Evolutionary conservation across 2,113 vertebrate species (phyloP).

Genomic region (Pygoscelis antarcticus): DNA sequence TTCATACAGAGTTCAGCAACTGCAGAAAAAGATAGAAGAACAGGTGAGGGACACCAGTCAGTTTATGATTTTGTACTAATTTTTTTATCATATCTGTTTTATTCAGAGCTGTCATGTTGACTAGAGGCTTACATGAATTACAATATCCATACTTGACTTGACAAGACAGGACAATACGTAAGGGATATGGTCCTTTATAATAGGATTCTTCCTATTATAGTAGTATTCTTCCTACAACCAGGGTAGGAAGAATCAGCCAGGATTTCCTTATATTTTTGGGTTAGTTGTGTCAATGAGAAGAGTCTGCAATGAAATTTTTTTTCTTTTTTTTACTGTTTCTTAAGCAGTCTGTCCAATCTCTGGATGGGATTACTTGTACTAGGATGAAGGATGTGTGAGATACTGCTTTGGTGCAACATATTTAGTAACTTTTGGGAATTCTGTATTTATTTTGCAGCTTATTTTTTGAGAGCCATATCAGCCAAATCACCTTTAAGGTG

Average conservation of each 20-base stretch:
- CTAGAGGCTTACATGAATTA: background rate
- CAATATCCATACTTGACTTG: background rate
- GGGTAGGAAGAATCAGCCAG: background rate
- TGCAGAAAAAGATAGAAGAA: slow-evolving; percentile 91
- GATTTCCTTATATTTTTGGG: background rate
- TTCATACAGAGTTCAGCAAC: slow-evolving; percentile 89
- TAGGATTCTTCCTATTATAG: background rate
- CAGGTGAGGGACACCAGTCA: slow-evolving; percentile 76
- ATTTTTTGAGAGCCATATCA: background rate
- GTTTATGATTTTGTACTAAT: background rate
- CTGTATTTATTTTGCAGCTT: background rate
- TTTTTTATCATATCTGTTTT: background rate
- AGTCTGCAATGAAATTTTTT: background rate
- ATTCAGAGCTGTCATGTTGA: background rate
- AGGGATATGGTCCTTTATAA: background rate
- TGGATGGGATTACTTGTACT: background rate
- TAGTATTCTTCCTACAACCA: background rate
- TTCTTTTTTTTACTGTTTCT: background rate
- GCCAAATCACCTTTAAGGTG: background rate
- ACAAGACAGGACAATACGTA: background rate
- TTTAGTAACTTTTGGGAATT: background rate
- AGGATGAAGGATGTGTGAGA: background rate
- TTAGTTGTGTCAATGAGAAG: background rate
- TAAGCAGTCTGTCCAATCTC: background rate
- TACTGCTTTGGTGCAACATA: background rate